Evolutionary conservation across 2,797 vertebrate genomes (phyloP).

Genomic region (Xiphophorus birchmanni): DNA sequence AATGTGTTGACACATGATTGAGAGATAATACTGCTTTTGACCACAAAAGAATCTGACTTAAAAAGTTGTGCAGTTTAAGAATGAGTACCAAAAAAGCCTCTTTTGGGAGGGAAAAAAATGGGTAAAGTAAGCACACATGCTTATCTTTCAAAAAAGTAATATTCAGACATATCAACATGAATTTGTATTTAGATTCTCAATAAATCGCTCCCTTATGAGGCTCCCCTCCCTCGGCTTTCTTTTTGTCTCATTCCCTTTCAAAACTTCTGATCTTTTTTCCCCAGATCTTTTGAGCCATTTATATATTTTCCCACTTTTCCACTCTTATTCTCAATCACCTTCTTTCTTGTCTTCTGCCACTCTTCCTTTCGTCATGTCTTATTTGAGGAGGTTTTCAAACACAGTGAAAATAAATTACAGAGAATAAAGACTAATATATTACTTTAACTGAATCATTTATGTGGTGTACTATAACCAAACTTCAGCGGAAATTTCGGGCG

Average conservation of each 20-base stretch:
- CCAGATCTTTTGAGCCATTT: constrained; percentile 35
- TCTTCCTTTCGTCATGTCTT: constrained; percentile 11
- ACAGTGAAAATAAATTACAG: constrained; percentile 50
- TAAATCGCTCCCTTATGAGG: constrained; percentile 48
- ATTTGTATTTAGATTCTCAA: constrained; percentile 57
- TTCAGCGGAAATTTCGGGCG: constrained; percentile 24
- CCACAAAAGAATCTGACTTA: constrained; percentile 27
- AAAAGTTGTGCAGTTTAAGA: background rate
- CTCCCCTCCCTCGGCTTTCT: constrained; percentile 25
- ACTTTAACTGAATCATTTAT: constrained; percentile 54
- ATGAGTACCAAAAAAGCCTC: constrained; percentile 7
- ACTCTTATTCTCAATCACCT: constrained; percentile 33
- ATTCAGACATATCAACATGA: constrained; percentile 48
- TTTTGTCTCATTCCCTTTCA: constrained; percentile 41
- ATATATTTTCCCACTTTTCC: background rate
- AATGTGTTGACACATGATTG: constrained; percentile 48
- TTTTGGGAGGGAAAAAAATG: constrained; percentile 1
- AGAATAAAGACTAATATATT: constrained; percentile 47
- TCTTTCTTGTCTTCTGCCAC: constrained; percentile 23
- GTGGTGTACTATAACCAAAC: constrained; percentile 49
- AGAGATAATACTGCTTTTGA: constrained; percentile 51
- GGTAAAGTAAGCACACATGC: constrained; percentile 13
- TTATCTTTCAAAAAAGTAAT: constrained; percentile 44
- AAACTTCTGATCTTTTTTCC: constrained; percentile 55
- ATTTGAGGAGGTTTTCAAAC: constrained; percentile 31